A percentile compares a stretch with the other conserved stretches of the same genome.
Conservation (phyloP, 2,113 vertebrate genomes). For the Caranx melampygus region DNA sequence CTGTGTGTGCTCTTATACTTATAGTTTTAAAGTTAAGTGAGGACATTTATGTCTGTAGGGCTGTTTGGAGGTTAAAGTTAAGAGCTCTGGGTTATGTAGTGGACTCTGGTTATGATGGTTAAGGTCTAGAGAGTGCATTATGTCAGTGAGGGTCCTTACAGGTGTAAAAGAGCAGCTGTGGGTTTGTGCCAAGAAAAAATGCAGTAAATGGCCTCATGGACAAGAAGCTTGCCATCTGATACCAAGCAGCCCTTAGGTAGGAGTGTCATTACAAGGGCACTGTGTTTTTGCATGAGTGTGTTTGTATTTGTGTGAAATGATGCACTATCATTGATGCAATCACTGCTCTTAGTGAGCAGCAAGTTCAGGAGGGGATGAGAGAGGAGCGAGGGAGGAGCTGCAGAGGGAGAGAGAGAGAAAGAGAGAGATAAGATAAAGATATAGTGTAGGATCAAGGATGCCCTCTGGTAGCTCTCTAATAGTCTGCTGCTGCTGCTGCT, state of each 20-base stretch:
- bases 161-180: neutral
- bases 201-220: neutral
- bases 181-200: conserved; percentile 7
- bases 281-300: conserved; percentile 2
- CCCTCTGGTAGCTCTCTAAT: conserved; percentile 1
- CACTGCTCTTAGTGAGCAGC: conserved; percentile 12
- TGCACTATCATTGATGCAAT: conserved; percentile 4
- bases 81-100: neutral
- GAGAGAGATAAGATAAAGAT: neutral
- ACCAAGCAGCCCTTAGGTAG: neutral
- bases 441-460: neutral
- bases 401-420: neutral
- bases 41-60: neutral
- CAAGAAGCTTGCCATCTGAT: conserved; percentile 27
- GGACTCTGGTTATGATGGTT: neutral
- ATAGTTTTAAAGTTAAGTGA: neutral
- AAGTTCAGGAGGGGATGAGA: conserved; percentile 7
- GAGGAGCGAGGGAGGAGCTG: neutral
- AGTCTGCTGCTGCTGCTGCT: neutral
- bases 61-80: neutral
- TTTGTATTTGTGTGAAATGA: neutral
- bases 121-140: neutral
- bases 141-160: neutral
- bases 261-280: conserved; percentile 19
- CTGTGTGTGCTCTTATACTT: neutral